Evolutionary conservation across 2,797 vertebrate genomes (phyloP).

Genomic region (Sebastes oblongus): DNA sequence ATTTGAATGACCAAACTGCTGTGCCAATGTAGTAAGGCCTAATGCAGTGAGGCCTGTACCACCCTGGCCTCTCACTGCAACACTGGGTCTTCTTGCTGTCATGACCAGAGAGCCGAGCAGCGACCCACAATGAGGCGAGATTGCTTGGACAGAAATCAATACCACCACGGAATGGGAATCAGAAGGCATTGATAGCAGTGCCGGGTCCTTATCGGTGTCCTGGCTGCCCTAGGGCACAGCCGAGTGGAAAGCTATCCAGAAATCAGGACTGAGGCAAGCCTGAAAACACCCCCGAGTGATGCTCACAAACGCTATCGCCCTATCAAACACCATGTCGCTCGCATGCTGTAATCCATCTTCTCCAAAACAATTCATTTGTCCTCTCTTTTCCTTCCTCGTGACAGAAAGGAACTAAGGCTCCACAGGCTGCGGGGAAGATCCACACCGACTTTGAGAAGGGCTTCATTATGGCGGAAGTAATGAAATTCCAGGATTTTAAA

Average conservation of each 20-base stretch:
- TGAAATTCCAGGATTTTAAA: conserved; percentile 98
- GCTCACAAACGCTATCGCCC: conserved; percentile 68
- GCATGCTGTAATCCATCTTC: conserved; percentile 86
- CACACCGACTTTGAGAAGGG: conserved; percentile 93
- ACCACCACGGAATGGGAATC: conserved; percentile 82
- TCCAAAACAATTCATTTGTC: conserved; percentile 88
- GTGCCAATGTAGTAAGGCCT: conserved; percentile 65
- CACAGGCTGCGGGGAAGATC: conserved; percentile 94
- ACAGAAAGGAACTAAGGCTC: conserved; percentile 94
- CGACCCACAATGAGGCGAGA: conserved; percentile 84
- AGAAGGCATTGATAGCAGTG: conserved; percentile 84
- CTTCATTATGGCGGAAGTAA: conserved; percentile 98
- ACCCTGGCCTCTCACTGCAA: conserved; percentile 71
- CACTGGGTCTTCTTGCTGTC: conserved; percentile 70
- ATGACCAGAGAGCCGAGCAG: conserved; percentile 81
- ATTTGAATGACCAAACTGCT: conserved; percentile 74
- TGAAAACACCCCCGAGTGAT: conserved; percentile 72
- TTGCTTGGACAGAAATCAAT: conserved; percentile 91
- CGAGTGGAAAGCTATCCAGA: conserved; percentile 79
- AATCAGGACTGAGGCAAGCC: conserved; percentile 72
- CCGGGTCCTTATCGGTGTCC: conserved; percentile 83
- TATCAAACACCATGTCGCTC: conserved; percentile 77
- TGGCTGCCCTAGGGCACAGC: conserved; percentile 74
- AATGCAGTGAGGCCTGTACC: conserved; percentile 61
- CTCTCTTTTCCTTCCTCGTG: conserved; percentile 77